phyloP scores from a whole-genome alignment of 2,888 invertebrate genomes.

The Torymus texanus region DNA sequence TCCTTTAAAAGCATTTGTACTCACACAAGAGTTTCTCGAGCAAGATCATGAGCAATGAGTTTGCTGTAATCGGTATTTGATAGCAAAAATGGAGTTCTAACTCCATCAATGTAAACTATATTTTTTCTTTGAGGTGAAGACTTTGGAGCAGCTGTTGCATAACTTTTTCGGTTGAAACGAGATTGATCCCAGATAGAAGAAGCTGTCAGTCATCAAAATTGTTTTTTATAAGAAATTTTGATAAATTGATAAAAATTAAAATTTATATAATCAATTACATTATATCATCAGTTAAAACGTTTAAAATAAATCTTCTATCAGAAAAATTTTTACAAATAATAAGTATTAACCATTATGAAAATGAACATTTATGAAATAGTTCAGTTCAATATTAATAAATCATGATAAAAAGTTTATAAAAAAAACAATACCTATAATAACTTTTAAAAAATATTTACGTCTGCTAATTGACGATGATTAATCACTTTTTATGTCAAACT shows the following conservation, averaged over 20 bases:
- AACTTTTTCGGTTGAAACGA: constrained; percentile 57
- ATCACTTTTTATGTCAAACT: constrained; percentile 51
- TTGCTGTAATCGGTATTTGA: constrained; percentile 95
- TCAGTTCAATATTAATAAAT: too few relatives aligned
- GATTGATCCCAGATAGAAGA: constrained; percentile 58
- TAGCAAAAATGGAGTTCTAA: constrained; percentile 94
- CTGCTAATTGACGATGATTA: constrained; percentile 49
- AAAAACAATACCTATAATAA: background rate
- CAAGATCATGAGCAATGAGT: constrained; percentile 97
- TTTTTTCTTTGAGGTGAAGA: constrained; percentile 78
- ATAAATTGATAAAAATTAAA: too few relatives aligned
- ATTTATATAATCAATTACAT: too few relatives aligned
- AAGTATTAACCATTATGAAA: too few relatives aligned
- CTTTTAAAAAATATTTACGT: background rate
- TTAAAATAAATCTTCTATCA: too few relatives aligned
- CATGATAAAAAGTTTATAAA: too few relatives aligned
- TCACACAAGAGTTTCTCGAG: constrained; percentile 91
- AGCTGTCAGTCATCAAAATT: constrained; percentile 46
- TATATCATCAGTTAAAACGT: too few relatives aligned
- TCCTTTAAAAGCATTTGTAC: constrained; percentile 67
- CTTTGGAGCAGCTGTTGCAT: constrained; percentile 58
- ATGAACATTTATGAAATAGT: too few relatives aligned
- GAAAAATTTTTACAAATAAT: too few relatives aligned
- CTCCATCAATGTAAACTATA: constrained; percentile 97
- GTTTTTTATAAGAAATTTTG: too few relatives aligned